A percentile compares a stretch with the other conserved stretches of the same genome.
Conservation (phyloP, 2,888 invertebrate species). For the Watsonalla cultraria region DNA sequence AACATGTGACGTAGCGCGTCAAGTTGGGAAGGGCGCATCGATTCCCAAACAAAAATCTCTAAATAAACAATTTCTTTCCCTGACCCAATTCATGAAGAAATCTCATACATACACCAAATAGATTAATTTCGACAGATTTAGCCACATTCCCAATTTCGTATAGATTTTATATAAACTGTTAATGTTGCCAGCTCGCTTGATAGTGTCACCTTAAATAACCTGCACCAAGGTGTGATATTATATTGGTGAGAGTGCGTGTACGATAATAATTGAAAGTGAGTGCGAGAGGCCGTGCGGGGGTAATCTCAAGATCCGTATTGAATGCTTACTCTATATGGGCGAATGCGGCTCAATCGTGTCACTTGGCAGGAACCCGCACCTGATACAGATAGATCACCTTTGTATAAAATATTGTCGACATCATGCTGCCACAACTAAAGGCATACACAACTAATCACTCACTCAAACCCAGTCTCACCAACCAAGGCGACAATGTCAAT, state of each 20-base stretch:
- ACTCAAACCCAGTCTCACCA: too few species aligned
- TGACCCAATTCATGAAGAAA: not conserved
- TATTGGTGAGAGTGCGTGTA: not conserved
- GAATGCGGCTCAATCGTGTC: constrained; percentile 75
- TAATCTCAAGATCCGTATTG: constrained; percentile 29
- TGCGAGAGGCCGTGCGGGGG: constrained; percentile 31
- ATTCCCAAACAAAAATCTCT: too few species aligned
- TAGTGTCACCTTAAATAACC: not conserved
- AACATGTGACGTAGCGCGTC: too few species aligned
- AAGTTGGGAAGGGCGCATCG: too few species aligned
- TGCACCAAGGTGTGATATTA: not conserved
- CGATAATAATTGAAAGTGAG: constrained; percentile 9
- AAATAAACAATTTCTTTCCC: too few species aligned
- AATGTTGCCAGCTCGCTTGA: not conserved
- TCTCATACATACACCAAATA: not conserved
- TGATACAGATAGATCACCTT: constrained; percentile 62
- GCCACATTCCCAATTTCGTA: constrained; percentile 23
- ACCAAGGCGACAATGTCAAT: too few species aligned
- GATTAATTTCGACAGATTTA: constrained; percentile 21
- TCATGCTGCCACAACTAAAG: not conserved
- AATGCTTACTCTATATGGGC: constrained; percentile 75
- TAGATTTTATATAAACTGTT: not conserved
- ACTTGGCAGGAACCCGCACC: constrained; percentile 75
- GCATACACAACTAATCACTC: not conserved
- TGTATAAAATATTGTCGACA: constrained; percentile 17